Evolutionary conservation across 2,797 vertebrate genomes (phyloP), one percentile per base, ranked within the genome.

Genomic region (Sebastes aleutianus): DNA sequence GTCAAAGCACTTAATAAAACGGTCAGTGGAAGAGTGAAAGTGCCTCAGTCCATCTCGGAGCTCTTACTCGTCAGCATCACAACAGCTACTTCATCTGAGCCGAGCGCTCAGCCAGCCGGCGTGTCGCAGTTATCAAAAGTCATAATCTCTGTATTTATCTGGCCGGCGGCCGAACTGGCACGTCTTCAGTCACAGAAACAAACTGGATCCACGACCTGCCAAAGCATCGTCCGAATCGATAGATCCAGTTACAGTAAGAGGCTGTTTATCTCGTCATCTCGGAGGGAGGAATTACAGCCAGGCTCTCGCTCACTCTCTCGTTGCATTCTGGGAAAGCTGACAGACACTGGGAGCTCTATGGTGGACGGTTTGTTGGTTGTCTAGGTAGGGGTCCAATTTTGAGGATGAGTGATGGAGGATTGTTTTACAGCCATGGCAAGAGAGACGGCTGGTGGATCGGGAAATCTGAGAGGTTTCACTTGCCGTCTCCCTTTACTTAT

Each of bases 201-300:
- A 84, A 80, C 79, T 63, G 76, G 70, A 81, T 85, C 67, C 69
- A 58, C 32, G 6, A 79, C 47, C 82, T 84, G 83, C 83, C 88
- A 87, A 79, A 79, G 72, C 29, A 0, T 24, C 11, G 47, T 47
- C 77, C 50, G 1, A 64, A 89, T 91, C 87, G 58, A 87, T 86
- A 78, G 82, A 82, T 87, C 74, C 77, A 74, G 89, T 90, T 86
- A 87, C 83, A 79, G 77, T 85, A 87, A 90, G 84, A 87, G 79
- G 79, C 76, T 8, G 53, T 85, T 88, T 83, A 87, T 87, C 74
- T 86, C 78, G 53, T 84, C 89, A 76, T 85, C 70, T 78, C 58
- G 14, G 34, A 34, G 59, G 43, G 68, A 83, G 74, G 79, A 86
- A 77, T 62, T 34, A 13, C 54, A 36, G 83, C 80, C 76, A 34